phyloP scores from a whole-genome alignment of 2,888 invertebrate species.

The Chrysolina oricalcia region DNA sequence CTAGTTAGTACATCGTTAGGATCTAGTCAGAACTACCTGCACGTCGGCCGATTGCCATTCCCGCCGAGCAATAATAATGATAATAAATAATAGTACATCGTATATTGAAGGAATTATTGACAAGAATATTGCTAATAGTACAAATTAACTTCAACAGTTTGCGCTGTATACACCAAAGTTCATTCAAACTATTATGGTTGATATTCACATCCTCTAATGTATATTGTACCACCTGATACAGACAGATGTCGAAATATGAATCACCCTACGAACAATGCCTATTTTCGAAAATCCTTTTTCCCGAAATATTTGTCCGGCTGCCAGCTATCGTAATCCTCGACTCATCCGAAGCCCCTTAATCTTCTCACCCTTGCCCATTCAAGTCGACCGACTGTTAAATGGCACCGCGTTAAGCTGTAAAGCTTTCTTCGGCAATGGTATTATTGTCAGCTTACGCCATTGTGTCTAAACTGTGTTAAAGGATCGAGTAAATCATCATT shows the following conservation, averaged over 20 bases:
- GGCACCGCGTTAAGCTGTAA: constrained; percentile 39
- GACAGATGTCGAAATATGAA: constrained; percentile 2
- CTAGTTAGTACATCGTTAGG: too few relatives aligned
- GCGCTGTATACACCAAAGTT: too few relatives aligned
- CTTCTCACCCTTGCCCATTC: constrained; percentile 28
- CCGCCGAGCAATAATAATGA: too few relatives aligned
- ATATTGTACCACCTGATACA: not conserved
- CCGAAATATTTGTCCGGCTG: constrained; percentile 4
- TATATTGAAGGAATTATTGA: too few relatives aligned
- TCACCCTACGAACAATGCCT: constrained; percentile 6
- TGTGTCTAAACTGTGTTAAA: constrained; percentile 49
- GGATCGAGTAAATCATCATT: constrained; percentile 52
- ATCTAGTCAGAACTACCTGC: too few relatives aligned
- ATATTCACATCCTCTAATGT: too few relatives aligned
- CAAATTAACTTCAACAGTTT: too few relatives aligned
- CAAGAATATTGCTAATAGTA: too few relatives aligned
- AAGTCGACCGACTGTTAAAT: constrained; percentile 46
- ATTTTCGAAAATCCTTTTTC: constrained; percentile 16
- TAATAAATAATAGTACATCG: too few relatives aligned
- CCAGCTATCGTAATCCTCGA: not conserved
- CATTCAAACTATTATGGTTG: too few relatives aligned
- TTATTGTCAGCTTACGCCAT: constrained; percentile 52
- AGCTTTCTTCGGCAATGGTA: constrained; percentile 48
- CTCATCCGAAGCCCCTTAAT: constrained; percentile 27
- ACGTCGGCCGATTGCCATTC: too few relatives aligned